These are phyloP conservation scores for Parochlus steinenii DNA, from an alignment of 2,888 invertebrate species.

Conservation along the genomic window DNA sequence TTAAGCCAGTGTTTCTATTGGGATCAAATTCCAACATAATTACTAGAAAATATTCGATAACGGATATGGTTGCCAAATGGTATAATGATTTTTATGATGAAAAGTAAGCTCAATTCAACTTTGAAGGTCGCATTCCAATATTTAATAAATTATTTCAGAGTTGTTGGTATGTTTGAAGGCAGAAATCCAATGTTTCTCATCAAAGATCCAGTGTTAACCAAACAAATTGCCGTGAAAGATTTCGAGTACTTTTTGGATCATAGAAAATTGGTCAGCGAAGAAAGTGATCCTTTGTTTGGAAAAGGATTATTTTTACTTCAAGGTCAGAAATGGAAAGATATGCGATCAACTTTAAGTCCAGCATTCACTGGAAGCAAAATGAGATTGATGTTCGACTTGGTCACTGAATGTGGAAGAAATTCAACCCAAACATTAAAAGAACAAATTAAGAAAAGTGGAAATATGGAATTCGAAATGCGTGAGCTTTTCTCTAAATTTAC, in stretches of 20 bases:
- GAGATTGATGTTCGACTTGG: constrained; percentile 29
- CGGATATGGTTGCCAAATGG: constrained; percentile 9
- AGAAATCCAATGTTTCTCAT: constrained; percentile 28
- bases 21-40: constrained; percentile 9
- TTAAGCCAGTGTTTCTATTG: constrained; percentile 17
- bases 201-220: constrained; percentile 36
- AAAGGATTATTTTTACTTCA: constrained; percentile 32
- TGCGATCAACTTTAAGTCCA: constrained; percentile 31
- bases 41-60: not conserved
- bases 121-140: no score
- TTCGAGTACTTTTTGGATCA: constrained; percentile 39
- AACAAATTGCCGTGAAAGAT: constrained; percentile 36
- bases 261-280: constrained; percentile 25
- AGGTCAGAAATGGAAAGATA: constrained; percentile 29
- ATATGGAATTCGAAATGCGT: constrained; percentile 4
- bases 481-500: constrained; percentile 25
- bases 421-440: constrained; percentile 7
- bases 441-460: not conserved
- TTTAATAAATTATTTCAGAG: constrained; percentile 23
- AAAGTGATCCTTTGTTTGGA: constrained; percentile 33
- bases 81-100: constrained; percentile 11
- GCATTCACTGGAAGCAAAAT: constrained; percentile 33
- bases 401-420: constrained; percentile 21
- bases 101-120: constrained; percentile 11
- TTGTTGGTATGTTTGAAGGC: constrained; percentile 33